Evolutionary conservation across 92 coral and sea anemone genomes (phyloP), one percentile per base, ranked within the genome.

Genomic region (Epizoanthus rinbou): DNA sequence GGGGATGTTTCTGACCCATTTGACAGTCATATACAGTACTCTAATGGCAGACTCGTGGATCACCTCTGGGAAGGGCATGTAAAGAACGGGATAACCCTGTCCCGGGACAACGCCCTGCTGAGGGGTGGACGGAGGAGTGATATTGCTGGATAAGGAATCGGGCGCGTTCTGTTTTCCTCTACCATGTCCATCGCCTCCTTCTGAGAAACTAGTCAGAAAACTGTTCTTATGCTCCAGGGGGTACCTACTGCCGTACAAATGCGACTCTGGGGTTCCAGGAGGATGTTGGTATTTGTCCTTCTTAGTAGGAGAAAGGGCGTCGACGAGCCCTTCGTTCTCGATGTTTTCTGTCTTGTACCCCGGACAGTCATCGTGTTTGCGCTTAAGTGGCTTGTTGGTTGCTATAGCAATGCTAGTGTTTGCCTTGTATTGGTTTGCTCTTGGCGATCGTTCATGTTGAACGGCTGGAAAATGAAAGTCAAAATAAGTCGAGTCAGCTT

Each of bases 1-100:
- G 3, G 99, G 99, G 33, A 96, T 96, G 64, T 96, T 92, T 35
- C 95, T 92, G n/a, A 96, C 97, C 99, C 99, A 96, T 76, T 96
- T 95, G 19, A 96, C 98, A 3, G 99, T 94, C 94, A 96, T 92
- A 45, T 91, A 94, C 28, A 96, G 85, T 43, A 96, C 86, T 64
- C 98, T 87, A 71, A 94, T 88, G 6, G 99, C 98, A n/a, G 99
- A 94, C 72, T 96, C 99, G 69, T 96, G 86, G 63, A 96, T 80
- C 89, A 90, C 91, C 63, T 96, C 99, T 37, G 97, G 97, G 57
- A 91, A 83, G 24, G 94, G 84, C 86, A 93, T 84, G 75, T 93
- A 93, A 11, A 89, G 62, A 45, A 93, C 79, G 19, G 86, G 91
- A 47, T 85, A 79, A 58, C 54, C 54, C 14, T 76, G 84, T 11